Evolutionary conservation across 2,113 vertebrate genomes (phyloP).

Genomic region (Corythaixoides concolor): DNA sequence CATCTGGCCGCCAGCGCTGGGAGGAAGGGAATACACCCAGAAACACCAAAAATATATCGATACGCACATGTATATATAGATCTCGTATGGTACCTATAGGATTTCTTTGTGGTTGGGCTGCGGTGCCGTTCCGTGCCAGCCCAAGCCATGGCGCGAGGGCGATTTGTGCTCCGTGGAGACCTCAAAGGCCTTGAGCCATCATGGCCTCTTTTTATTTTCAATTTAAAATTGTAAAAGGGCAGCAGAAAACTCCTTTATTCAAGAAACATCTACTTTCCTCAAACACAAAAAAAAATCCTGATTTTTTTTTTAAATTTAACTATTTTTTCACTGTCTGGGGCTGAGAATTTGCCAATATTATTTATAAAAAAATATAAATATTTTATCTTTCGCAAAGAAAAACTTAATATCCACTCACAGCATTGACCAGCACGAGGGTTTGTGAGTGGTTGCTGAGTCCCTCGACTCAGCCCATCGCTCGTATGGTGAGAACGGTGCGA

Average conservation of each 20-base stretch:
- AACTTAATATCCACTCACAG: not conserved
- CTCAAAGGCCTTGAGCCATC: not conserved
- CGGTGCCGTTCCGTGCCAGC: not conserved
- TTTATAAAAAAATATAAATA: not conserved
- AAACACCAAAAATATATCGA: not conserved
- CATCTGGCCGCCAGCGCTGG: rapidly evolving
- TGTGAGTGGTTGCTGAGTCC: not conserved
- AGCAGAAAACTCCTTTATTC: not conserved
- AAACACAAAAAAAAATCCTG: not conserved
- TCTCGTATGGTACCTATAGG: rapidly evolving
- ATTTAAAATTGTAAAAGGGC: not conserved
- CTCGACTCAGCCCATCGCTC: rapidly evolving
- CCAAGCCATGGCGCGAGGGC: rapidly evolving
- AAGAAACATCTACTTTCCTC: not conserved
- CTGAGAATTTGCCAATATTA: not conserved
- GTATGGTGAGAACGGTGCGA: rapidly evolving
- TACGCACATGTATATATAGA: rapidly evolving
- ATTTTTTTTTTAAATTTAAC: not conserved
- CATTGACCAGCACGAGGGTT: rapidly evolving
- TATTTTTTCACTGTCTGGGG: rapidly evolving
- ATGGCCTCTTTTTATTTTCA: not conserved
- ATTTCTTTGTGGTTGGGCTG: not conserved
- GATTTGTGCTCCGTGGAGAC: rapidly evolving
- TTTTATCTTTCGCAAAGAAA: not conserved
- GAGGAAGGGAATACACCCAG: not conserved